Evolutionary conservation across 2,797 vertebrate genomes (phyloP).

Genomic region (Toxotes lorentzi): DNA sequence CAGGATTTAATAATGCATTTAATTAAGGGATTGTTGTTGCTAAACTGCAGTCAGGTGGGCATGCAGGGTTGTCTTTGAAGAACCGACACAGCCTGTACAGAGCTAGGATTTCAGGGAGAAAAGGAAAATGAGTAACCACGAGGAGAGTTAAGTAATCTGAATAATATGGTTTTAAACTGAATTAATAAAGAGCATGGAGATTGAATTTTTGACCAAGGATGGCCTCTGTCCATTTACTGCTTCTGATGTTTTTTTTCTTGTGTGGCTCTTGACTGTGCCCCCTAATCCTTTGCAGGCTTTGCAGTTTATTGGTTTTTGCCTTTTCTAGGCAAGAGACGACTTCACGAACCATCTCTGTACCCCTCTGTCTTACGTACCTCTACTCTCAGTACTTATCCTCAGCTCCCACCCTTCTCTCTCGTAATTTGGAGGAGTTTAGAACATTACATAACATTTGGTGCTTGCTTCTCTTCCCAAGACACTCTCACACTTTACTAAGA

Average conservation of each 20-base stretch:
- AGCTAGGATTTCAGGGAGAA: not conserved
- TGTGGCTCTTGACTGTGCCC: slow-evolving; percentile 13
- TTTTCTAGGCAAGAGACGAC: slow-evolving; percentile 9
- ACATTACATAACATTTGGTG: slow-evolving; percentile 63
- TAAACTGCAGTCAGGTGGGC: slow-evolving; percentile 41
- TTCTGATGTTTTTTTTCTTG: not conserved
- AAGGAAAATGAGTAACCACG: slow-evolving; percentile 3
- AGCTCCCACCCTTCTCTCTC: slow-evolving; percentile 15
- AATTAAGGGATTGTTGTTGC: slow-evolving; percentile 60
- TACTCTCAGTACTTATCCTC: slow-evolving; percentile 12
- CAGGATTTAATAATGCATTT: slow-evolving; percentile 62
- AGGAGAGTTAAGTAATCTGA: slow-evolving; percentile 10
- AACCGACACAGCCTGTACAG: not conserved
- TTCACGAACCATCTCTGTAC: slow-evolving; percentile 13
- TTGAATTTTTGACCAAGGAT: slow-evolving; percentile 3
- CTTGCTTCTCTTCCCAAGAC: slow-evolving; percentile 30
- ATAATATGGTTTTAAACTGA: slow-evolving; percentile 27
- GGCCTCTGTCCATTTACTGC: not conserved
- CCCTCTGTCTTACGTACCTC: slow-evolving; percentile 21
- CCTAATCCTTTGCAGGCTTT: slow-evolving; percentile 36
- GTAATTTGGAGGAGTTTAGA: slow-evolving; percentile 53
- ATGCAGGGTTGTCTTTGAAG: slow-evolving; percentile 31
- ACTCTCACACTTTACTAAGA: slow-evolving; percentile 42
- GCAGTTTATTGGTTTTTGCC: slow-evolving; percentile 30
- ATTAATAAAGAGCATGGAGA: slow-evolving; percentile 5